Base-by-base conservation (phyloP, 2,888 invertebrate genomes). In the Xylota segnis region DNA sequence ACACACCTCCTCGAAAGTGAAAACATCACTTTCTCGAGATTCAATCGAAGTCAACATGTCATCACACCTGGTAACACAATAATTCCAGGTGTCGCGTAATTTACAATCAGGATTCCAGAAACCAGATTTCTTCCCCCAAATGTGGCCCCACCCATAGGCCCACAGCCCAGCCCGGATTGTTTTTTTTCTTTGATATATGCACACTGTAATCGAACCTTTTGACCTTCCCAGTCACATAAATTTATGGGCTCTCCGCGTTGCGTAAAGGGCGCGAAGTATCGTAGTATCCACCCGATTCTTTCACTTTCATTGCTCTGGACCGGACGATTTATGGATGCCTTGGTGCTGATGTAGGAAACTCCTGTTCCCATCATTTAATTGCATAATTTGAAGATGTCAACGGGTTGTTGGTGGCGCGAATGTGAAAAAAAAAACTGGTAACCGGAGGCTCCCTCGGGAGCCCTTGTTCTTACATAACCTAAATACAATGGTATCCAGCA, bases 361-460 rank as follows among this genome's bases (percentile, higher is more conserved):
- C 56, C 54, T 29, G 52, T 61, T 54, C 29, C 29, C 34, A 72
- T 40, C 58, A 14, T 14, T 54, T 54, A 78, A 78, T 79, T 84
- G 74, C 79, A 79, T 65, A 78, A 52, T 70, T 79, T 79, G 65
- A 32, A 70, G 74, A 83, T 78, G 74, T 83, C 78, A 83, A 70
- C 83, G 29, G 74, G 43, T 54, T 66, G 52, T 65, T 63, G 27
- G 34, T 12, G 27, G 16, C 12, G 9, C 6, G 32, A 3, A 47
- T 6, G n/a, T 3, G 6, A 32, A 32, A 32, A 7, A 6, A 6
- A 34, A 34, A 34, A 34, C 2, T 9, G 23, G 23, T 23, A 29
- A 9, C 27, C 23, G 10, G 10, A 29, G 27, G 54, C 74, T 84
- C 83, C 83, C 75, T 58, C 63, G 58, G 74, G 75, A 84, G 37